A percentile compares a stretch with the other conserved stretches of the same genome.
Conservation (phyloP, 2,113 vertebrate species). For the Hypanus sabinus region DNA sequence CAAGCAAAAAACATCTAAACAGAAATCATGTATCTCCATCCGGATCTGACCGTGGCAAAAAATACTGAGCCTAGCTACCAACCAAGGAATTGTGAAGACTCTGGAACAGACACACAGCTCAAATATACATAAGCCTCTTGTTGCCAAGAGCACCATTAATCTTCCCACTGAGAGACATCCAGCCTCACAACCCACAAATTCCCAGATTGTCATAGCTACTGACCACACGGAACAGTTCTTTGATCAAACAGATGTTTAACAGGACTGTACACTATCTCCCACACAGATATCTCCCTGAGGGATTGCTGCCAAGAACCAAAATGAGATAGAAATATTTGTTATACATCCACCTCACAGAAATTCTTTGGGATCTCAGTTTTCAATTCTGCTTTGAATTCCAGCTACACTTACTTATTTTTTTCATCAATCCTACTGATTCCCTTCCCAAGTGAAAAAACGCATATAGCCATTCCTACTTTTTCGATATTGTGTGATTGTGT, state of each 20-base stretch:
- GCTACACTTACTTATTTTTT: not conserved
- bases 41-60: not conserved
- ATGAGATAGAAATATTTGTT: too few relatives aligned
- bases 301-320: not conserved
- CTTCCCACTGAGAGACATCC: not conserved
- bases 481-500: not conserved
- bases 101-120: not conserved
- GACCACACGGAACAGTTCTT: not conserved
- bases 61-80: not conserved
- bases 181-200: constrained; percentile 4
- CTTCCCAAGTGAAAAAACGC: not conserved
- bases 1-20: not conserved
- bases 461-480: not conserved
- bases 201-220: not conserved
- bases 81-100: not conserved
- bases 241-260: constrained; percentile 3
- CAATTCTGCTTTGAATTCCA: not conserved
- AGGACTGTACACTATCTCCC: not conserved
- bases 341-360: not conserved
- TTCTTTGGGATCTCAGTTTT: not conserved
- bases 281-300: not conserved
- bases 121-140: not conserved
- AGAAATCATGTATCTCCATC: not conserved
- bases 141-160: not conserved
- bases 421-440: not conserved